Conservation (phyloP, 2,113 vertebrate genomes). For the Cepphus grylle region DNA sequence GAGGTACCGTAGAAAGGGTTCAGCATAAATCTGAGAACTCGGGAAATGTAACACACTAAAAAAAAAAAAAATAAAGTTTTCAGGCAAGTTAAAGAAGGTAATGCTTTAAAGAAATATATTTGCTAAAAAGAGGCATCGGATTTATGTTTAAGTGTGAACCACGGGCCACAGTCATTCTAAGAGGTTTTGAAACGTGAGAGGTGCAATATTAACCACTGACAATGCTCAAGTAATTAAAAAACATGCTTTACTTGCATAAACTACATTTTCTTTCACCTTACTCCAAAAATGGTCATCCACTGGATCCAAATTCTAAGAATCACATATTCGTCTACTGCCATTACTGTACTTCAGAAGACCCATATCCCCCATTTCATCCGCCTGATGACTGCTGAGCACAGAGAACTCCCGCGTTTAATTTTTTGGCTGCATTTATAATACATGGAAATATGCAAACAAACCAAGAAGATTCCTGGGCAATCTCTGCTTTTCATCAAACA, state of each 20-base stretch:
- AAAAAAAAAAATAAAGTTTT: neutral
- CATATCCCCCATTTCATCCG: neutral
- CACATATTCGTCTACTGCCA: neutral
- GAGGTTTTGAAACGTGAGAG: neutral
- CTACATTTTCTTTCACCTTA: neutral
- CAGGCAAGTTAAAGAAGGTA: neutral
- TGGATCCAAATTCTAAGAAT: neutral
- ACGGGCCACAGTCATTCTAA: neutral
- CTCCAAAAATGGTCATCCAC: neutral
- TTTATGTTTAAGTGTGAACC: neutral
- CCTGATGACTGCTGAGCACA: neutral
- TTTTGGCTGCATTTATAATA: neutral
- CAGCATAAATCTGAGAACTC: neutral
- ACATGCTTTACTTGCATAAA: neutral
- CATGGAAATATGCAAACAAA: neutral
- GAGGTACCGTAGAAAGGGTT: neutral
- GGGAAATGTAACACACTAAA: neutral
- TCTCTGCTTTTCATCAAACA: conserved; percentile 38
- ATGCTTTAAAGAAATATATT: neutral
- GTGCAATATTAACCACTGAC: neutral
- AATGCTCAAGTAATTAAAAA: neutral
- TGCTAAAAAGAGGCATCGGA: neutral
- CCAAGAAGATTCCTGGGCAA: conserved; percentile 14
- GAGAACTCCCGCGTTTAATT: neutral
- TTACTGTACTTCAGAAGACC: neutral